Conservation (phyloP, 1,140 invertebrate species). For the Trialeurodes vaporariorum region DNA sequence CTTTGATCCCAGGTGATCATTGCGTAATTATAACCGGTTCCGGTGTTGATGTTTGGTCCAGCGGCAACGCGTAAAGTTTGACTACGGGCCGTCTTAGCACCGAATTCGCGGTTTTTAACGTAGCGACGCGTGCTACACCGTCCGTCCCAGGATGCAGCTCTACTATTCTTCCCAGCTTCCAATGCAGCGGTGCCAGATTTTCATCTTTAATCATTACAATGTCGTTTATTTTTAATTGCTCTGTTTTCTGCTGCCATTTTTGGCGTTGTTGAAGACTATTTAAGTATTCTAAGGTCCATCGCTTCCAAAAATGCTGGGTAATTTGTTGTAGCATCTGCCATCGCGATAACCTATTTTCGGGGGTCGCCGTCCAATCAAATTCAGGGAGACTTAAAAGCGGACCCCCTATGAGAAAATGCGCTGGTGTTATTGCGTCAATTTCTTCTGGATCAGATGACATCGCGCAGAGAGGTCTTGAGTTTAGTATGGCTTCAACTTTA, state of each 20-base stretch:
- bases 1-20: no score
- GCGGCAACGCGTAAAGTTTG: no score
- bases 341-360: background rate
- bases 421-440: conserved; percentile 24
- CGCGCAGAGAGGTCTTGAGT: conserved; percentile 22
- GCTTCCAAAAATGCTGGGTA: conserved; percentile 28
- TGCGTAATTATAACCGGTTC: no score
- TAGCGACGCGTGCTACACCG: conserved; percentile 22
- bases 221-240: conserved; percentile 7
- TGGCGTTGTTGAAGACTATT: conserved; percentile 20
- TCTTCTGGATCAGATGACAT: conserved; percentile 23
- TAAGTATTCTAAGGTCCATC: conserved; percentile 31
- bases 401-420: conserved; percentile 29
- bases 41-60: no score
- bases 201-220: conserved; percentile 11
- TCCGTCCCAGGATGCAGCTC: conserved; percentile 24
- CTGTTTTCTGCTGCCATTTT: conserved; percentile 22
- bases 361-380: conserved; percentile 18
- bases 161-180: conserved; percentile 25
- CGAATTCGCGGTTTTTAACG: no score
- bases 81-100: no score
- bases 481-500: conserved; percentile 28
- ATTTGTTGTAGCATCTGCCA: conserved; percentile 24
- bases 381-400: conserved; percentile 29
- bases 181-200: conserved; percentile 17